phyloP scores from a whole-genome alignment of 2,888 invertebrate species.

The Hanleya hanleyi region DNA sequence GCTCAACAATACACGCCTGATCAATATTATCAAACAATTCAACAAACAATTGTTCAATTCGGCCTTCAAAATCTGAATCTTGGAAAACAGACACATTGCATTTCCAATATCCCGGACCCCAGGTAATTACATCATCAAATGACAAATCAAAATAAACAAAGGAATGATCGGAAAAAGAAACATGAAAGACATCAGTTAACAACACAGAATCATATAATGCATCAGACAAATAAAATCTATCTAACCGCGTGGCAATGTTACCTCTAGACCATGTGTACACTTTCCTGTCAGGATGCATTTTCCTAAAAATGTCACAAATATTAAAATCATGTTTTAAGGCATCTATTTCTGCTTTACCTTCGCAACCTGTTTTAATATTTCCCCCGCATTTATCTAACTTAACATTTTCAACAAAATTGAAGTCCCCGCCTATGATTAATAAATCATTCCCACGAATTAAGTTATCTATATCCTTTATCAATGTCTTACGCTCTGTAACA shows the following conservation, averaged over 20 bases:
- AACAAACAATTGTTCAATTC: neutral
- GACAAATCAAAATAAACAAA: neutral
- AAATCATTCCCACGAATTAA: neutral
- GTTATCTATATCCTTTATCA: neutral
- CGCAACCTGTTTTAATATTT: neutral
- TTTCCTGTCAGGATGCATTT: neutral
- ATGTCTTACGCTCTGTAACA: neutral
- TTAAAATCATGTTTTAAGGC: neutral
- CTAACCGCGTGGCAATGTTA: neutral
- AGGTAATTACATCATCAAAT: neutral
- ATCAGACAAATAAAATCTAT: neutral
- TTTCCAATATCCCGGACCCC: neutral
- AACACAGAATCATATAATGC: neutral
- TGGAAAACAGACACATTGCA: neutral
- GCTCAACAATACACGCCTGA: neutral
- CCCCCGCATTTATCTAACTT: neutral
- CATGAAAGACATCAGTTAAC: neutral
- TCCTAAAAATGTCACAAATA: neutral
- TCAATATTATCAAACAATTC: neutral
- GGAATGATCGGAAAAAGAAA: neutral
- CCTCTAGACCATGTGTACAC: neutral
- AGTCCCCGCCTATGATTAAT: neutral
- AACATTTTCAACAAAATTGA: neutral
- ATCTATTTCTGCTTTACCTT: neutral
- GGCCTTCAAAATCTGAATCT: neutral